phyloP scores from a whole-genome alignment of 2,888 invertebrate genomes.

The Saturnia pavonia region DNA sequence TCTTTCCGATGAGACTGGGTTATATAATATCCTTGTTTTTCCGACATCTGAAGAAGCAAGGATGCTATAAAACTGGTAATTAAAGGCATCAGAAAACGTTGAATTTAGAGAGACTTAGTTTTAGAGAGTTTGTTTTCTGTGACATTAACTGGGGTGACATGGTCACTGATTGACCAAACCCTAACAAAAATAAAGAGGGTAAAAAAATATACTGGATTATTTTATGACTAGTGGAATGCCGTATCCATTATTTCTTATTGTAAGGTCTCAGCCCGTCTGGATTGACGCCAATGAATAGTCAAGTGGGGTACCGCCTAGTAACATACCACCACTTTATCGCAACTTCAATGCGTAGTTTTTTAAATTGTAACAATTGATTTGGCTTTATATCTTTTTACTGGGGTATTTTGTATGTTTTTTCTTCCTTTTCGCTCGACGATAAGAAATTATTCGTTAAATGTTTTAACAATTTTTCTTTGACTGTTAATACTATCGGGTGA shows the following conservation, averaged over 20 bases:
- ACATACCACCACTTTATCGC: slow-evolving; percentile 18
- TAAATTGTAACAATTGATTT: slow-evolving; percentile 13
- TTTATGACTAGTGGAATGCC: background rate
- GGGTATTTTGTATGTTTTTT: background rate
- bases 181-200: no score
- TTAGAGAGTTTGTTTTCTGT: no score
- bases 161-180: no score
- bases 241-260: slow-evolving; percentile 8
- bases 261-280: slow-evolving; percentile 4
- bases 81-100: no score
- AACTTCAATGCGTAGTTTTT: slow-evolving; percentile 18
- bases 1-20: no score
- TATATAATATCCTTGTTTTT: no score
- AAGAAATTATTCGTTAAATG: background rate
- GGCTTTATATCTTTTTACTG: background rate
- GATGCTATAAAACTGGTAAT: no score
- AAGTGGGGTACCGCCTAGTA: slow-evolving; percentile 15
- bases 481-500: background rate
- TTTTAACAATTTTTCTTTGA: background rate
- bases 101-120: no score
- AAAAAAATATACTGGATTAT: no score
- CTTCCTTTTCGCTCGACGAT: background rate
- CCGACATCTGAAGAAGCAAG: no score
- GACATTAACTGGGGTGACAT: no score
- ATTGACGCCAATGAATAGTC: slow-evolving; percentile 22